Percentiles rank a stretch among this genome's conserved stretches.
phyloP scores from a whole-genome alignment of 2,888 invertebrate species.

The Galerucella nymphaeae region DNA sequence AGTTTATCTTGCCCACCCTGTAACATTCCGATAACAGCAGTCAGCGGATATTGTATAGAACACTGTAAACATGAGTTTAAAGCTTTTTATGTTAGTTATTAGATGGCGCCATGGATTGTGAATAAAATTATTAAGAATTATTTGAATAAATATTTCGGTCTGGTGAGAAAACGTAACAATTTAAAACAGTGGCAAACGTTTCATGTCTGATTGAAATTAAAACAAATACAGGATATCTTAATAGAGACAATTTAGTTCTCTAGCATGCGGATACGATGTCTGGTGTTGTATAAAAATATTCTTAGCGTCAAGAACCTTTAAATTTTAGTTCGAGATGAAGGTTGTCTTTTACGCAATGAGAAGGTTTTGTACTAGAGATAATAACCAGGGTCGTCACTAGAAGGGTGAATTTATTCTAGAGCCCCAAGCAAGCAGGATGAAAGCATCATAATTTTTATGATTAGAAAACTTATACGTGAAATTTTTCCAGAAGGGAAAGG shows the following conservation, averaged over 20 bases:
- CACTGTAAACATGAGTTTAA: conserved; percentile 14
- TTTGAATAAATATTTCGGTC: neutral
- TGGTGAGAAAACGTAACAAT: neutral
- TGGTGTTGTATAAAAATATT: neutral
- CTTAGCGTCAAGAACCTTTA: too few species aligned
- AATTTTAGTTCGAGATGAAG: too few species aligned
- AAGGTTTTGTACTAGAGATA: too few species aligned
- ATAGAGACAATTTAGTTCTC: conserved; percentile 29
- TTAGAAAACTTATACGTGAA: too few species aligned
- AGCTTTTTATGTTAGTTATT: conserved; percentile 7
- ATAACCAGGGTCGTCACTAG: too few species aligned
- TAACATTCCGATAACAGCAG: neutral
- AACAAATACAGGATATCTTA: conserved; percentile 35
- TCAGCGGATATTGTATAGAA: conserved; percentile 2
- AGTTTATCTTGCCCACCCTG: neutral
- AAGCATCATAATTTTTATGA: too few species aligned
- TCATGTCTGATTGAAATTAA: neutral
- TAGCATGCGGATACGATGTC: neutral
- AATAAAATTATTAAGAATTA: neutral
- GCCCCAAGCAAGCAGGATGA: too few species aligned
- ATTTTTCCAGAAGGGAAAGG: too few species aligned
- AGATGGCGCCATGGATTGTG: conserved; percentile 22
- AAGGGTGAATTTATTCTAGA: too few species aligned
- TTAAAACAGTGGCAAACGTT: neutral
- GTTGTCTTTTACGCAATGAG: too few species aligned